These are phyloP conservation scores for Atopsyche davidsoni DNA, from an alignment of 1,140 invertebrate species.

Conservation along the genomic window DNA sequence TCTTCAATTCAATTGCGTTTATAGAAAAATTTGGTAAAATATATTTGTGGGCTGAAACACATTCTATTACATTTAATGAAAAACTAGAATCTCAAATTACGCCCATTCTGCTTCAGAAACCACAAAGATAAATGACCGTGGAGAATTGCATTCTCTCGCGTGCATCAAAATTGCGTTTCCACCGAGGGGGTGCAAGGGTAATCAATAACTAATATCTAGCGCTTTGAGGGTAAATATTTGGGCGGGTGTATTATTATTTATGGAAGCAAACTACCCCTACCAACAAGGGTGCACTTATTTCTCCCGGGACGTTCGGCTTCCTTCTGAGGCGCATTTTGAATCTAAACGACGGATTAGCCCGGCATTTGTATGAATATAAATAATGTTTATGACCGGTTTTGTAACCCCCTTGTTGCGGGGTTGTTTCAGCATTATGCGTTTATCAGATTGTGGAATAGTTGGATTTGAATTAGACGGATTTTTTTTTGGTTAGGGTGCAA, in stretches of 20 bases:
- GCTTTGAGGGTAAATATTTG: slow-evolving; percentile 15
- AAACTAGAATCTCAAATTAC: not conserved
- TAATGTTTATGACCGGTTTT: too few species aligned
- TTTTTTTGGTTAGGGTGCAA: too few species aligned
- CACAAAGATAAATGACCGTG: too few species aligned
- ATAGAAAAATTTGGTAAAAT: too few species aligned
- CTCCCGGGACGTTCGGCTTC: slow-evolving; percentile 4
- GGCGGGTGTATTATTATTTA: slow-evolving; percentile 22
- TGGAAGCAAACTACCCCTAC: slow-evolving; percentile 15
- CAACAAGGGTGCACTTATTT: not conserved
- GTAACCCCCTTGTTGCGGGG: too few species aligned
- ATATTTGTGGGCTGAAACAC: not conserved
- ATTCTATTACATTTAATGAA: not conserved
- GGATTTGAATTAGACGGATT: too few species aligned
- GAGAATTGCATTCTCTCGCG: slow-evolving; percentile 14
- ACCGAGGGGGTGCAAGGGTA: not conserved
- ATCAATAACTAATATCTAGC: slow-evolving; percentile 23
- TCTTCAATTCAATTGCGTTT: too few species aligned
- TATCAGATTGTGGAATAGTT: too few species aligned
- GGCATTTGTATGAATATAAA: too few species aligned
- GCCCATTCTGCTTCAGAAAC: not conserved
- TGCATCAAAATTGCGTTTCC: not conserved
- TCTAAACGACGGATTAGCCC: slow-evolving; percentile 8
- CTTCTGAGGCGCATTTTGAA: slow-evolving; percentile 1
- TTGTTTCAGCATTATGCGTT: too few species aligned